These are phyloP conservation scores for Lasioglossum pauxillum DNA, from an alignment of 2,888 invertebrate genomes.

Conservation along the genomic window DNA sequence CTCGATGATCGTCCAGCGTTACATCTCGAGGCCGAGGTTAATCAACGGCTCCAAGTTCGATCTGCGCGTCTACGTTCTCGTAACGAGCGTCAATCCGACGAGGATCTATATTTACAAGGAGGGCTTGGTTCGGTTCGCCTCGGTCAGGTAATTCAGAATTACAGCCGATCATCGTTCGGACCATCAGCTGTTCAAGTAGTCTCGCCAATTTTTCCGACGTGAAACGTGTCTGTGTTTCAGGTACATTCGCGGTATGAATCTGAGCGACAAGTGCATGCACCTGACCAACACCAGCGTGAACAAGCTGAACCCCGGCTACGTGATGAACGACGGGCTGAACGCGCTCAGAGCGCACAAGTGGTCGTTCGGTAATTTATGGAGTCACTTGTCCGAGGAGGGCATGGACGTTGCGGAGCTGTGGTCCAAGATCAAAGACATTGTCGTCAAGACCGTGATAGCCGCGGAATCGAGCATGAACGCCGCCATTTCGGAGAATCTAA, in stretches of 20 bases:
- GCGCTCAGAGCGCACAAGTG: constrained; percentile 97
- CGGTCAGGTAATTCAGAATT: constrained; percentile 45
- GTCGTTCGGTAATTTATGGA: constrained; percentile 88
- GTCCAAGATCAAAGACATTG: constrained; percentile 93
- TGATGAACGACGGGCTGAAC: constrained; percentile 94
- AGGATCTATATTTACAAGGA: constrained; percentile 96
- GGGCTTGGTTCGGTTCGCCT: constrained; percentile 96
- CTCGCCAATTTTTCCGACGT: background rate
- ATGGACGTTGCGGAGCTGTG: constrained; percentile 91
- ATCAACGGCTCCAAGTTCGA: constrained; percentile 98
- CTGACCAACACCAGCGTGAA: constrained; percentile 95
- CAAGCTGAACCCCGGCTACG: constrained; percentile 92
- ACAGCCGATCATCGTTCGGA: no score
- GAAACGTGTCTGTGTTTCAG: constrained; percentile 81
- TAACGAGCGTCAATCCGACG: constrained; percentile 97
- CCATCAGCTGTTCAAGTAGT: background rate
- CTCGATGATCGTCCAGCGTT: constrained; percentile 95
- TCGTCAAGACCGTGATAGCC: constrained; percentile 95
- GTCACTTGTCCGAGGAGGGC: constrained; percentile 87
- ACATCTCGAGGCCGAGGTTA: constrained; percentile 91
- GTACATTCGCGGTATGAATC: constrained; percentile 90
- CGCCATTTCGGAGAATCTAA: constrained; percentile 20
- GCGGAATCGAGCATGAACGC: constrained; percentile 85
- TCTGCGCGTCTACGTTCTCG: constrained; percentile 95
- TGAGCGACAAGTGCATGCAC: constrained; percentile 94